Base-by-base conservation (phyloP, 2,113 vertebrate species). In the Myotis lucifugus region DNA sequence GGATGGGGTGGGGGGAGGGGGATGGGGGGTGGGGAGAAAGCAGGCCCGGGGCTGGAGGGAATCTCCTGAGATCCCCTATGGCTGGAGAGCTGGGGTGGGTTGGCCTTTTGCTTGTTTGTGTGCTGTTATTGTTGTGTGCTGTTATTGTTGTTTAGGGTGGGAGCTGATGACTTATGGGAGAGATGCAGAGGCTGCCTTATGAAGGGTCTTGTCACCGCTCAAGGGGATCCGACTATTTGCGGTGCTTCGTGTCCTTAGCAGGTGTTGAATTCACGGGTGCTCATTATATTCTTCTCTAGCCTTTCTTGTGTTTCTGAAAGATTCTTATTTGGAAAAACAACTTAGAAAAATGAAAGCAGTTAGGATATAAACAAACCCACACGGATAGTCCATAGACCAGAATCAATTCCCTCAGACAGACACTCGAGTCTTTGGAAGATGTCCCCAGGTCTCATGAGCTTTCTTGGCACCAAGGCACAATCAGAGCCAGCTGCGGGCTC, bases 291-390 rank as follows among this genome's bases (percentile, higher is more conserved):
- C 37, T 42, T 76, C 29, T 46, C 85, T 14, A 19, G 37, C 17
- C 8, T 50, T 85, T 37, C 59, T 91, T 48, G 46, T 59, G n/a
- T 72, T 91, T 85, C 29, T 78, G 19, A 76, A 78, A 83, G 48
- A 79, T 74, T 89, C 88, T 69, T 66, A 61, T 37, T 72, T 85
- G 67, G 21, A 40, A 90, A 92, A 95, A 54, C 1, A 2, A 48
- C 59, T 73, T 52, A 61, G 40, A 90, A 84, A 76, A 46, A 32
- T 40, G 15, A 52, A 87, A 40, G 46, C 54, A 70, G 27, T 34
- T 74, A 96, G 64, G n/a, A 85, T 21, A n/a, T 54, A 78, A 91
- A 34, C 32, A 32, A 67, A 46, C 32, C 29, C 54, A 29, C 34
- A 21, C 1, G 2, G 46, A n/a, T 12, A 89, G 50, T 48, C 9